Base-by-base conservation (phyloP, 1,140 invertebrate genomes). In the Pinna nobilis region DNA sequence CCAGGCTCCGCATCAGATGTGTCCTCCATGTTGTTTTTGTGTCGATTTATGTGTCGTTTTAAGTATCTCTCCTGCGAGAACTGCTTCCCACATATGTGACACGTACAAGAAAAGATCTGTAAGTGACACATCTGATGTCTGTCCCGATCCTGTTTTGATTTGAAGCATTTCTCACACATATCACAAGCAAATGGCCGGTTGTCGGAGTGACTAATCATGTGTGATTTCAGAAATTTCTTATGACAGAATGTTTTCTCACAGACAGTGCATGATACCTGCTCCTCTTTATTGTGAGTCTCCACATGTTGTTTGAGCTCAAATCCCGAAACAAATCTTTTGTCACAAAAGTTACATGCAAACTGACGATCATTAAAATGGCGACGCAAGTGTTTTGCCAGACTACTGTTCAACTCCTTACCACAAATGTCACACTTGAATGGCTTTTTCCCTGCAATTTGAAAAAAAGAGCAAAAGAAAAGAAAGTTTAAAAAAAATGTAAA, bases 11-110 rank as follows among this genome's bases (percentile, higher is more conserved):
- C 18, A 9, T 63, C 59, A 18, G 39, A 30, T 44, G 39, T 37
- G 32, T 59, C 55, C 13, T 63, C 59, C 37, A 41, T 39, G 33
- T 30, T 30, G 35, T 44, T 32, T 41, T 63, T 15, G 25, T 63
- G 59, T 5, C 59, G 35, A 37, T 63, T 44, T 2, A 63, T n/a
- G 25, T 63, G 59, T 63, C 59, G 33, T 4, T 63, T n/a, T 30
- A 63, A 37, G 32, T 63, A 63, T 1, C 59, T 33, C 6, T 63
- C 59, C 59, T 63, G 59, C 18, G 23, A 41, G 37, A 63, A 63
- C 59, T 63, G 59, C 18, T 63, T 63, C 5, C 59, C 59, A 63
- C 59, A 63, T 13, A 63, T 41, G 37, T 63, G 59, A 63, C 59
- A 63, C 2, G 59, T 63, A n/a, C 32, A 32, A 20, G 59, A 41